phyloP scores from a whole-genome alignment of 1,140 invertebrate species.

The Epicauta chinensis region DNA sequence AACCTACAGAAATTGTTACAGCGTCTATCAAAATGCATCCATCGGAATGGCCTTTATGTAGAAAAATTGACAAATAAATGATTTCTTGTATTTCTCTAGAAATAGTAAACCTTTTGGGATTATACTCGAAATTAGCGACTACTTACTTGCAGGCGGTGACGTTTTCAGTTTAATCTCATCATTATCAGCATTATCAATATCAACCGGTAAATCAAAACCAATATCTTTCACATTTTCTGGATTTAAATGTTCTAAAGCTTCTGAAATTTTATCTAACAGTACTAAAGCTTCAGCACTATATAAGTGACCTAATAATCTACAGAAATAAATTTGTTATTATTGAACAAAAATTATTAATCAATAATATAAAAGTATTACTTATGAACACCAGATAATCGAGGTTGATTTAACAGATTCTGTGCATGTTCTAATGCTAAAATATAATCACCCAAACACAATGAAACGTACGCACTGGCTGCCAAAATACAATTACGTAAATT shows the following conservation, averaged over 20 bases:
- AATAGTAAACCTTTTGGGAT: no score
- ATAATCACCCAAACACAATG: constrained; percentile 79
- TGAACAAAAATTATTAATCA: neutral
- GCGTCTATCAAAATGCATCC: no score
- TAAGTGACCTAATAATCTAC: constrained; percentile 75
- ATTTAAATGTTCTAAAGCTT: constrained; percentile 80
- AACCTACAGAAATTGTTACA: no score
- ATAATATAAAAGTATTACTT: constrained; percentile 45
- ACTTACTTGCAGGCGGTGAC: constrained; percentile 38
- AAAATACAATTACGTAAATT: constrained; percentile 64
- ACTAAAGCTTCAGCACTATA: constrained; percentile 88
- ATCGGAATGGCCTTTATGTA: no score
- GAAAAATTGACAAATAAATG: no score
- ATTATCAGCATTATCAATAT: constrained; percentile 37
- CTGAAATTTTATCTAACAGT: constrained; percentile 70
- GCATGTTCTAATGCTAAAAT: constrained; percentile 73
- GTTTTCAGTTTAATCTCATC: constrained; percentile 43
- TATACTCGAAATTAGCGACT: neutral
- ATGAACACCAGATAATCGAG: constrained; percentile 58
- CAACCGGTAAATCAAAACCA: constrained; percentile 41
- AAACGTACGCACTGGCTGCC: constrained; percentile 74
- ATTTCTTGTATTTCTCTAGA: no score
- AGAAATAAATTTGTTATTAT: constrained; percentile 24
- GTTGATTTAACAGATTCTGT: constrained; percentile 58
- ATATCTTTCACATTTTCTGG: constrained; percentile 65